A percentile compares a stretch with the other conserved stretches of the same genome.
Evolutionary conservation across 2,797 vertebrate species (phyloP).

Genomic region (Tiaroga cobitis): DNA sequence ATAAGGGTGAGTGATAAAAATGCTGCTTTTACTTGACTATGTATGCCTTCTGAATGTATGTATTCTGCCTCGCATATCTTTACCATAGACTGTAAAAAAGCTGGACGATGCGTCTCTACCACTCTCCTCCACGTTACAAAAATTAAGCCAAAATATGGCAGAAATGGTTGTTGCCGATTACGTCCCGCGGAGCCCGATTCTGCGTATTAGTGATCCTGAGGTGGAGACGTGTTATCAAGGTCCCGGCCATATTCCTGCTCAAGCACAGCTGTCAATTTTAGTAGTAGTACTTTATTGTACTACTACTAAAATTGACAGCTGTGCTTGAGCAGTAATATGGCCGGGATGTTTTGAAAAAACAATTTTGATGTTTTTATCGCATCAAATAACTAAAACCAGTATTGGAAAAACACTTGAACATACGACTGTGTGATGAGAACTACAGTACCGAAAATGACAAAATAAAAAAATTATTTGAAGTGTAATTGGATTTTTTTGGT

Average conservation of each 20-base stretch:
- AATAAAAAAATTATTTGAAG: not conserved
- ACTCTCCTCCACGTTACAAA: too few relatives aligned
- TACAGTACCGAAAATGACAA: not conserved
- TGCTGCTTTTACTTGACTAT: not conserved
- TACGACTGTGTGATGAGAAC: not conserved
- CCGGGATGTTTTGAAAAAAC: too few relatives aligned
- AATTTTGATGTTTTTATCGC: not conserved
- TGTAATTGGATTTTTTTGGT: not conserved
- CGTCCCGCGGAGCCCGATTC: not conserved
- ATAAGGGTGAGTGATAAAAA: constrained; percentile 82
- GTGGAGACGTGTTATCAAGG: not conserved
- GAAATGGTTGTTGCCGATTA: not conserved
- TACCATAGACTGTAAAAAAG: not conserved
- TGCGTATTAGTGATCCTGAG: not conserved
- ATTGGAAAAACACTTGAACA: not conserved
- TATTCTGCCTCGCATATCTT: not conserved
- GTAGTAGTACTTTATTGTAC: too few relatives aligned
- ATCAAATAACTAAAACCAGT: not conserved
- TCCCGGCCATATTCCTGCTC: not conserved
- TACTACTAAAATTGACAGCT: too few relatives aligned
- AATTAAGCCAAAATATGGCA: not conserved
- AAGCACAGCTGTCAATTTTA: too few relatives aligned
- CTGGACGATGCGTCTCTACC: too few relatives aligned
- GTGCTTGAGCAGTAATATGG: too few relatives aligned
- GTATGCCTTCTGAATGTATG: not conserved